Evolutionary conservation across 2,888 invertebrate species (phyloP), one percentile per base, ranked within the genome.

Genomic region (Bombylius discolor): DNA sequence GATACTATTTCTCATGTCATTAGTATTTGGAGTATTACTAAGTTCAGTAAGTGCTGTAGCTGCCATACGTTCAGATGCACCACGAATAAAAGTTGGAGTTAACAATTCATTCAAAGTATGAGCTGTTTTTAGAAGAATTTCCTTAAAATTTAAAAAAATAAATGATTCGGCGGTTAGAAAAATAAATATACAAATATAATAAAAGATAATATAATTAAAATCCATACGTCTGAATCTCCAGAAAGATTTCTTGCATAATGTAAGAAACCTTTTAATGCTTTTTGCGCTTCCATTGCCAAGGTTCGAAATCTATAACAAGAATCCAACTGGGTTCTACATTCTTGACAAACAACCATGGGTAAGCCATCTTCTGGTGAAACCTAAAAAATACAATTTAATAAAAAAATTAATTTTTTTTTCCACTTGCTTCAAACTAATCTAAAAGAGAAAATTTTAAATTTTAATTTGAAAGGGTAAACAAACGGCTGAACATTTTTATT

Each of bases 301-400:
- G 85, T 84, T 72, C 84, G 83, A 78, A 89, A 89, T 66, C 83
- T 84, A 73, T 84, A 82, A 65, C 87, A 81, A 60, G 83, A 81
- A 70, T 87, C 84, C 66, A 89, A 77, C 70, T 87, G 87, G 67
- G 81, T 81, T 64, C 82, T 82, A 76, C 89, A 89, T 64, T 82
- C 81, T 60, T 82, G 80, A 76, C 89, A 89, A 63, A 89, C 82
- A 65, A 86, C 82, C 65, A 84, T 82, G 64, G 89, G 89, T 69
- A 89, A 78, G 66, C 81, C 79, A 74, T 89, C 89, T 66, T 79
- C 80, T 69, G 85, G 83, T 65, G 85, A 82, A 61, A 87, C 83
- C 88, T 88, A 76, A 65, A 77, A 79, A 67, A 63, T 51, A 58
- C 71, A 71, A 39, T n/a, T 47, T 36, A 60, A 44, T 64, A 49